A percentile compares a stretch with the other conserved stretches of the same genome.
Conservation (phyloP, 2,797 vertebrate genomes). For the Danio tinwini region DNA sequence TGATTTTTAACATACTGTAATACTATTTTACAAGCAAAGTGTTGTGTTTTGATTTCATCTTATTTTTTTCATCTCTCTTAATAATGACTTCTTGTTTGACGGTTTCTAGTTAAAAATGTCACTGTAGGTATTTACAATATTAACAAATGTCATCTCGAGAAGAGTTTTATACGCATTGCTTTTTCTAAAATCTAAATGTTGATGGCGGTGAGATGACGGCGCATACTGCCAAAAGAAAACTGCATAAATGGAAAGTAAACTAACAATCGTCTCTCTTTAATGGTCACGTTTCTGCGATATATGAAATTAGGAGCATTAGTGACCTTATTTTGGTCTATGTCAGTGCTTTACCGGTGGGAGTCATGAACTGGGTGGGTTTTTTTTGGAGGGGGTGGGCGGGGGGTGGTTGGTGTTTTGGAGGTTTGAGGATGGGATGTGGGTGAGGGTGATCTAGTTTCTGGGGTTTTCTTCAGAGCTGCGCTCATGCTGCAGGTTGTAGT, state of each 20-base stretch:
- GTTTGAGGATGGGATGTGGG: neutral
- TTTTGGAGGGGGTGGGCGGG: constrained; percentile 19
- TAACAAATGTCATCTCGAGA: constrained; percentile 80
- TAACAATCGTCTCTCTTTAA: constrained; percentile 20
- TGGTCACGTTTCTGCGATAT: constrained; percentile 21
- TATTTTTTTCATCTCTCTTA: constrained; percentile 38
- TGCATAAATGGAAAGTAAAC: constrained; percentile 29
- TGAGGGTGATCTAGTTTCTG: constrained; percentile 80
- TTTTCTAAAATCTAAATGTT: constrained; percentile 83
- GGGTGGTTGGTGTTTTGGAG: neutral
- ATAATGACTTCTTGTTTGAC: constrained; percentile 71
- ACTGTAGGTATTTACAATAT: constrained; percentile 95
- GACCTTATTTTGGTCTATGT: constrained; percentile 74
- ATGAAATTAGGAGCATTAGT: constrained; percentile 53
- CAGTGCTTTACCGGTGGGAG: constrained; percentile 72
- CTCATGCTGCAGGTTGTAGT: constrained; percentile 96
- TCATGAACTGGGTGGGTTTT: neutral
- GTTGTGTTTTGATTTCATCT: constrained; percentile 41
- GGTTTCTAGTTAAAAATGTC: constrained; percentile 91
- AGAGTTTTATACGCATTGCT: constrained; percentile 76
- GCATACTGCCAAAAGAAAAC: constrained; percentile 37
- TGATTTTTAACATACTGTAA: constrained; percentile 81
- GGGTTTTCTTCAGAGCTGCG: constrained; percentile 85
- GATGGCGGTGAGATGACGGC: constrained; percentile 23
- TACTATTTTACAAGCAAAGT: constrained; percentile 87